These are phyloP conservation scores for Salvelinus fontinalis DNA, from an alignment of 2,113 vertebrate genomes.

Conservation along the genomic window DNA sequence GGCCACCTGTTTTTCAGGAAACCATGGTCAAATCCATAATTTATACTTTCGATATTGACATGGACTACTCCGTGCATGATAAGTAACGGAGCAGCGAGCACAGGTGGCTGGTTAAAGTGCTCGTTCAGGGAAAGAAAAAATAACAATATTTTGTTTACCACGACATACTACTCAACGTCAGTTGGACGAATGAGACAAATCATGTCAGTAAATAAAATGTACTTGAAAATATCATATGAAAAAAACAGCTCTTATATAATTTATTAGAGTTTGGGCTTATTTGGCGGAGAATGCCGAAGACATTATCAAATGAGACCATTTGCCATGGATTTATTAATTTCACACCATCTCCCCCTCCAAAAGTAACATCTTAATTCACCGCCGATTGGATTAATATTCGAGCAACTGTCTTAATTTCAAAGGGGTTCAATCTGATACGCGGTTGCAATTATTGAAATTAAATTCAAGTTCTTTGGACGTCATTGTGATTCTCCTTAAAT, in stretches of 20 bases:
- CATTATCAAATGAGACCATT: conserved; percentile 11
- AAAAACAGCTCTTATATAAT: conserved; percentile 31
- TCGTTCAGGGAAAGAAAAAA: conserved; percentile 29
- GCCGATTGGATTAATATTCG: conserved; percentile 52
- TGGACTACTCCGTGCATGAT: conserved; percentile 37
- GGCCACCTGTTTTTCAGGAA: conserved; percentile 62
- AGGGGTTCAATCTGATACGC: conserved; percentile 58
- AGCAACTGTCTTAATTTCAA: conserved; percentile 54
- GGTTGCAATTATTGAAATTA: conserved; percentile 50
- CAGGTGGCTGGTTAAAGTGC: conserved; percentile 58
- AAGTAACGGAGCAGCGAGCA: conserved; percentile 33
- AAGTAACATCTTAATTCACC: conserved; percentile 56
- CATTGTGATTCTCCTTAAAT: conserved; percentile 49
- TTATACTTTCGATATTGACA: conserved; percentile 50
- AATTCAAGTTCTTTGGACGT: conserved; percentile 51
- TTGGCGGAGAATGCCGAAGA: conserved; percentile 17
- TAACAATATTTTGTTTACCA: conserved; percentile 29
- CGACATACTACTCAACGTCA: background rate
- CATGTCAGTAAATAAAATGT: conserved; percentile 21
- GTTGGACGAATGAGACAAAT: conserved; percentile 22
- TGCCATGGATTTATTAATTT: conserved; percentile 48
- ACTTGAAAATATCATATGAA: background rate
- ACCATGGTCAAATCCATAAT: conserved; percentile 54
- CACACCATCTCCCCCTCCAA: conserved; percentile 35
- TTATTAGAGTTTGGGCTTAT: conserved; percentile 27